Conservation (phyloP, 2,888 invertebrate genomes). For the Gnatocerus cornutus region DNA sequence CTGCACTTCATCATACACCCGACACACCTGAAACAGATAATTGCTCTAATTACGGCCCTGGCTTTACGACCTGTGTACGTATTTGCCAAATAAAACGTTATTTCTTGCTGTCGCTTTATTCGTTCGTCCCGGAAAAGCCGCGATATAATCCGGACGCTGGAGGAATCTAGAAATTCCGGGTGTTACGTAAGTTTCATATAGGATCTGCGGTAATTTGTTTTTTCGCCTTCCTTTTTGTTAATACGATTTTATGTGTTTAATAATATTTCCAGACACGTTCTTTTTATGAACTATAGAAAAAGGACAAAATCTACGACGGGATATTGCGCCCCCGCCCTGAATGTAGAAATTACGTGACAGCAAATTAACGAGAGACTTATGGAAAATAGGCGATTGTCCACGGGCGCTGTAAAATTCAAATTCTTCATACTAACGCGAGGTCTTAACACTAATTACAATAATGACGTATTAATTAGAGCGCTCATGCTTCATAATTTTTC, state of each 20-base stretch:
- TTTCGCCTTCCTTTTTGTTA: conserved; percentile 39
- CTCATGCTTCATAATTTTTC: neutral
- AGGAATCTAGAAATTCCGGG: conserved; percentile 35
- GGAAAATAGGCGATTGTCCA: neutral
- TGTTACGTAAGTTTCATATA: conserved; percentile 36
- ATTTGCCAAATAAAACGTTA: conserved; percentile 48
- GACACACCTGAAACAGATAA: conserved; percentile 60
- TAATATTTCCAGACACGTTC: conserved; percentile 47
- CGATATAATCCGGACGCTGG: conserved; percentile 14
- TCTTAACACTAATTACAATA: neutral
- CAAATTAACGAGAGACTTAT: conserved; percentile 7
- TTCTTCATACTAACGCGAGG: neutral
- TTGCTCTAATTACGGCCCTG: conserved; percentile 46
- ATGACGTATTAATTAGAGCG: neutral
- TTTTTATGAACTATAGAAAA: conserved; percentile 40
- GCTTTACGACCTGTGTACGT: conserved; percentile 44
- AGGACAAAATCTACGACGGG: conserved; percentile 39
- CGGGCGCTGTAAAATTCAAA: neutral
- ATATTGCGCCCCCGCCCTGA: conserved; percentile 15
- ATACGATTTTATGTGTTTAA: conserved; percentile 37
- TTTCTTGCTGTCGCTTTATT: conserved; percentile 45
- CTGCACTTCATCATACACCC: conserved; percentile 55
- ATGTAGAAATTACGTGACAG: conserved; percentile 41
- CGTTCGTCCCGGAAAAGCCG: conserved; percentile 15
- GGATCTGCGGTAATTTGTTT: conserved; percentile 40